Evolutionary conservation across 2,888 invertebrate genomes (phyloP).

Genomic region (Calephelis perditalis): DNA sequence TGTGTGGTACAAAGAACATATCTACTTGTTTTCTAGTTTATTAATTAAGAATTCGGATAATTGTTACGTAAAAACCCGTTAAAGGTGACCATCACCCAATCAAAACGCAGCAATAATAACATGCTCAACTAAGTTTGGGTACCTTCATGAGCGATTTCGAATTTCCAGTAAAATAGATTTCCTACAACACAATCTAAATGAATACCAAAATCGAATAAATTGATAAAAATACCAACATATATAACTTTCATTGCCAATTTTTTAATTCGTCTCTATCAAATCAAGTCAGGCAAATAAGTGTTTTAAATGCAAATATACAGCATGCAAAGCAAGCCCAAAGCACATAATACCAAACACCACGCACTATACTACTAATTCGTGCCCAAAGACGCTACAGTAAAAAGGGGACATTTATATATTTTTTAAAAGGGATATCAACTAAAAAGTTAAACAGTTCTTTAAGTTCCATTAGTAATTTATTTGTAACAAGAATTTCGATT

Average conservation of each 20-base stretch:
- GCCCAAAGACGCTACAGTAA: constrained; percentile 4
- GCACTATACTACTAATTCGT: constrained; percentile 4
- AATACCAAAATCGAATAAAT: too few species aligned
- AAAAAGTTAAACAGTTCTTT: background rate
- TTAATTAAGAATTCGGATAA: background rate
- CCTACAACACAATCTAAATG: too few species aligned
- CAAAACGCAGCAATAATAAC: background rate
- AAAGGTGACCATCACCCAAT: background rate
- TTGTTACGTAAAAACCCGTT: background rate
- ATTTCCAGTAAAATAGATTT: background rate
- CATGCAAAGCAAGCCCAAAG: constrained; percentile 63
- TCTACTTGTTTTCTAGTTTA: background rate
- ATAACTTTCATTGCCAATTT: constrained; percentile 22
- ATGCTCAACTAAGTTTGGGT: background rate
- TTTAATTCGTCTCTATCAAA: too few species aligned
- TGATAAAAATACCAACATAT: too few species aligned
- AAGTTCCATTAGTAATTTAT: too few species aligned
- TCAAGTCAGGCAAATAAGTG: constrained; percentile 8
- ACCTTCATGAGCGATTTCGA: background rate
- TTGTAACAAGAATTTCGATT: too few species aligned
- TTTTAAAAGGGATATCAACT: background rate
- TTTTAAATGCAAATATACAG: constrained; percentile 37
- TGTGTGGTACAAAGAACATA: background rate
- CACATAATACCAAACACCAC: constrained; percentile 26
- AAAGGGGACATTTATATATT: background rate